Conservation (phyloP, 2,797 vertebrate species). For the Tokudaia tokunoshimensis region DNA sequence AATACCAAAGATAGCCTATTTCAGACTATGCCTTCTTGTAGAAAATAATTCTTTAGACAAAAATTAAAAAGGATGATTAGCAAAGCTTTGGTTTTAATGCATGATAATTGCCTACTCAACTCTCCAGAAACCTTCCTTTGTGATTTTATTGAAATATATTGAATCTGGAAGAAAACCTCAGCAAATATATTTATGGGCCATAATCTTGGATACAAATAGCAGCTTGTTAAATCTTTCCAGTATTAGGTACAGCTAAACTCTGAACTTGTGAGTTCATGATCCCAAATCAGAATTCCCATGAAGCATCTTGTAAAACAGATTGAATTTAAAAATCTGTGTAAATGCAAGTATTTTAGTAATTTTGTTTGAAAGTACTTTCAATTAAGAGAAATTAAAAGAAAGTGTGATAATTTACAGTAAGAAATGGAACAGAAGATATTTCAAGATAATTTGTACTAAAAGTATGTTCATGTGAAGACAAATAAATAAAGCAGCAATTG, state of each 20-base stretch:
- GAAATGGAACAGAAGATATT: not conserved
- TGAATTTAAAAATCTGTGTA: not conserved
- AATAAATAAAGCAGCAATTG: not conserved
- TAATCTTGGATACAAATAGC: not conserved
- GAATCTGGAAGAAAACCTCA: slow-evolving; percentile 7
- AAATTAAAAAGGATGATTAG: not conserved
- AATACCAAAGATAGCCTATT: not conserved
- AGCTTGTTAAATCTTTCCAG: slow-evolving; percentile 39
- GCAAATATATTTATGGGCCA: not conserved
- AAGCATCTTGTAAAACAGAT: not conserved
- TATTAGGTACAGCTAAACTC: not conserved
- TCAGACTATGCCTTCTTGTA: not conserved
- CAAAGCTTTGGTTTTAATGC: not conserved
- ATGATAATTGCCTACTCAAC: not conserved
- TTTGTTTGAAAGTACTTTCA: not conserved
- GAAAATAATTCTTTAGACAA: slow-evolving; percentile 29
- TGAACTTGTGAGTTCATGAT: not conserved
- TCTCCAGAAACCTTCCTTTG: not conserved
- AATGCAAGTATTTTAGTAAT: not conserved
- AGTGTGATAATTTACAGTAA: not conserved
- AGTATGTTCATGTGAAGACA: not conserved
- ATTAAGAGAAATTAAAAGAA: not conserved
- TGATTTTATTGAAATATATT: slow-evolving; percentile 43
- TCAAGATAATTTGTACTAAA: not conserved
- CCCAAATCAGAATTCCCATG: not conserved